Conservation (phyloP, 2,888 invertebrate genomes). For the Rugalucina vietnamica region DNA sequence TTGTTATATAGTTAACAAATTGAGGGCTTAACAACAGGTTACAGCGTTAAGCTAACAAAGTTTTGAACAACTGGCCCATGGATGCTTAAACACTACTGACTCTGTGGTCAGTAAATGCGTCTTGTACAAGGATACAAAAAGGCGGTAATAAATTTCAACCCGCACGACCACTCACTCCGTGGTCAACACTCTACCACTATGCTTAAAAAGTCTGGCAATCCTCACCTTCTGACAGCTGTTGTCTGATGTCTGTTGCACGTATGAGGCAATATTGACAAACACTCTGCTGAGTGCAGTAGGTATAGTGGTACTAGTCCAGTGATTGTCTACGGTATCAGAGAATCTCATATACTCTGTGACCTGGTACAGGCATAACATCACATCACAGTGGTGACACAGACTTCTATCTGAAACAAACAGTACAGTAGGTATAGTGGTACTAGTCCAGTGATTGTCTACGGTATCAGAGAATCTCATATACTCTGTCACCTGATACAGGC, state of each 20-base stretch:
- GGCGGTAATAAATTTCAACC: no score
- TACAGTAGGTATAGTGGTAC: conserved; percentile 55
- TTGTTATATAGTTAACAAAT: no score
- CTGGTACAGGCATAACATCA: conserved; percentile 65
- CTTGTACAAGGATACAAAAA: no score
- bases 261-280: conserved; percentile 56
- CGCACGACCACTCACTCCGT: no score
- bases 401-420: conserved; percentile 56
- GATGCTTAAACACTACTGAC: no score
- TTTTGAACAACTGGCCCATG: no score
- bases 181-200: no score
- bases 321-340: conserved; percentile 3
- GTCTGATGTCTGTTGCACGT: conserved; percentile 53
- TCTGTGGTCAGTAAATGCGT: no score
- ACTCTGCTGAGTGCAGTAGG: conserved; percentile 62
- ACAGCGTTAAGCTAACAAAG: no score
- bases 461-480: conserved; percentile 40
- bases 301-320: conserved; percentile 38
- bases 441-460: conserved; percentile 3
- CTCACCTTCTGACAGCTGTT: conserved; percentile 63
- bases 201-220: no score
- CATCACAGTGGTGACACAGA: conserved; percentile 46
- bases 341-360: conserved; percentile 61
- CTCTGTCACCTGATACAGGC: conserved; percentile 69
- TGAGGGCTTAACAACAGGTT: no score